Conservation (phyloP, 92 coral and sea anemone genomes). For the Metridium senile region DNA sequence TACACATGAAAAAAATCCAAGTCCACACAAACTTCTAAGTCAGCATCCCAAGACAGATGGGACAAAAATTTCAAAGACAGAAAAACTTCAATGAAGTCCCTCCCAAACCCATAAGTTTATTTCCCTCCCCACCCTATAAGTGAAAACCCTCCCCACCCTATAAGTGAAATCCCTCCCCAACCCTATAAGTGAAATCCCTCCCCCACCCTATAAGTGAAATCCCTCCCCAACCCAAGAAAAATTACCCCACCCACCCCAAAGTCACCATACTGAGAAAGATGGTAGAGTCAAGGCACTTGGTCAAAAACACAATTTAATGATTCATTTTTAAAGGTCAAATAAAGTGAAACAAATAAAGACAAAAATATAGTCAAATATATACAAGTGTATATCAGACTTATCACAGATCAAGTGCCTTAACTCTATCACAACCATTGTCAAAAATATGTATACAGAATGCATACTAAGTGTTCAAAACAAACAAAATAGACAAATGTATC, state of each 20-base stretch:
- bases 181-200: neutral
- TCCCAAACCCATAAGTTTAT: neutral
- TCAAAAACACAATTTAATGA: neutral
- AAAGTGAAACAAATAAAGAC: too few relatives aligned
- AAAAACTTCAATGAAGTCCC: neutral
- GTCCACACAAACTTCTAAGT: too few relatives aligned
- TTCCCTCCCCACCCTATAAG: neutral
- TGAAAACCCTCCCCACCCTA: neutral
- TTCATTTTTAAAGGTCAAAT: too few relatives aligned
- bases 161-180: neutral
- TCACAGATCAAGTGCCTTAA: neutral
- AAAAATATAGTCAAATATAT: neutral
- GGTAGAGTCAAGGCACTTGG: neutral
- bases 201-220: too few relatives aligned
- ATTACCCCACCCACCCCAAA: neutral
- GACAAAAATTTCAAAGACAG: neutral
- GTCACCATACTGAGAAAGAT: constrained; percentile 12
- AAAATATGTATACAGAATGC: neutral
- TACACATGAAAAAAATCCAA: too few relatives aligned
- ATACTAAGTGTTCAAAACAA: neutral
- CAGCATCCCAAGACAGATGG: neutral
- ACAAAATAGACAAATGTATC: neutral
- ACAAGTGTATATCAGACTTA: neutral
- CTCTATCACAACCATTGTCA: too few relatives aligned
- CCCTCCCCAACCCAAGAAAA: constrained; percentile 2